These are phyloP conservation scores for Polypterus senegalus DNA, from an alignment of 2,113 vertebrate genomes.

Conservation along the genomic window DNA sequence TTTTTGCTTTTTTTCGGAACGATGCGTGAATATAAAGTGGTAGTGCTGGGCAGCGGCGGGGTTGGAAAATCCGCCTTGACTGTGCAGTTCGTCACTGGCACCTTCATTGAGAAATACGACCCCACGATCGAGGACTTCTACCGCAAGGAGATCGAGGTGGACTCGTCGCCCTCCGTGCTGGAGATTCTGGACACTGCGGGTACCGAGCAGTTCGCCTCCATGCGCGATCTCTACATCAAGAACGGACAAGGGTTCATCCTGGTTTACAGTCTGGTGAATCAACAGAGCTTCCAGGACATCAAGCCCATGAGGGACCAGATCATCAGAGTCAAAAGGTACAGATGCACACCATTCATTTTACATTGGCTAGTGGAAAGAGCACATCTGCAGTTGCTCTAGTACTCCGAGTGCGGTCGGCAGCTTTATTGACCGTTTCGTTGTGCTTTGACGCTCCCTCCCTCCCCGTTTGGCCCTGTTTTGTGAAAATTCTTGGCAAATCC, in stretches of 20 bases:
- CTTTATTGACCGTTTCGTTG: too few species aligned
- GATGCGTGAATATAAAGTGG: slow-evolving; percentile 95
- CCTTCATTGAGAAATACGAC: slow-evolving; percentile 93
- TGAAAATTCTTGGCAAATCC: too few species aligned
- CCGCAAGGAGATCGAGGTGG: slow-evolving; percentile 94
- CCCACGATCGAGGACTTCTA: slow-evolving; percentile 94
- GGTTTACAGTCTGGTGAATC: slow-evolving; percentile 90
- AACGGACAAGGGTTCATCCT: slow-evolving; percentile 91
- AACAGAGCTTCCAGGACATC: slow-evolving; percentile 94
- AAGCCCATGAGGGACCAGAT: slow-evolving; percentile 93
- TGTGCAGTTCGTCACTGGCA: slow-evolving; percentile 89
- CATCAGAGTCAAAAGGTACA: slow-evolving; percentile 89
- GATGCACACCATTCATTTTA: not conserved
- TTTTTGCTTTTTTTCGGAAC: slow-evolving; percentile 24
- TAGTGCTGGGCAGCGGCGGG: slow-evolving; percentile 90
- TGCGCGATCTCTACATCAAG: slow-evolving; percentile 94
- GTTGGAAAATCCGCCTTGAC: slow-evolving; percentile 92
- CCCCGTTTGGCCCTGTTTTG: too few species aligned
- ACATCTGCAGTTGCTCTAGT: too few species aligned
- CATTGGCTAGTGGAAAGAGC: too few species aligned
- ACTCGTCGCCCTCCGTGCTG: slow-evolving; percentile 85
- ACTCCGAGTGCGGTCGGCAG: too few species aligned
- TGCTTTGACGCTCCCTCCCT: too few species aligned
- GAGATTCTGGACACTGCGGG: slow-evolving; percentile 92
- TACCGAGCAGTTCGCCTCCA: slow-evolving; percentile 91